phyloP scores from a whole-genome alignment of 1,140 invertebrate species.

The Maconellicoccus hirsutus region DNA sequence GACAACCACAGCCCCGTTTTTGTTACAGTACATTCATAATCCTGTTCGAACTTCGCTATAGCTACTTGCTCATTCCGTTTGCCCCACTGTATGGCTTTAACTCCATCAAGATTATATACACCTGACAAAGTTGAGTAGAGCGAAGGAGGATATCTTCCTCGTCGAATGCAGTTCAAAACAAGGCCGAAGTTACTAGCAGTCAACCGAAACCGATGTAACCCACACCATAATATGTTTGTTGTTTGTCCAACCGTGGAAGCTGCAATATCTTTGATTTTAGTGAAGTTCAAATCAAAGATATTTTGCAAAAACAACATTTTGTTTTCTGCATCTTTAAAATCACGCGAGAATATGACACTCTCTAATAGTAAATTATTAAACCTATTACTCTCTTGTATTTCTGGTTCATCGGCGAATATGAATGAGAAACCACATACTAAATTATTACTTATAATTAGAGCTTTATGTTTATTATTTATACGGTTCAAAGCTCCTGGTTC shows the following conservation, averaged over 20 bases:
- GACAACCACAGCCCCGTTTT: neutral
- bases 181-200: conserved; percentile 17
- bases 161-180: neutral
- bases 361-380: no score
- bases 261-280: neutral
- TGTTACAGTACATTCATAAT: neutral
- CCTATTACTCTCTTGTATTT: no score
- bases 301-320: no score
- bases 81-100: conserved; percentile 13
- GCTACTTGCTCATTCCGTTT: neutral
- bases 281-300: no score
- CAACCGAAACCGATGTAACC: neutral
- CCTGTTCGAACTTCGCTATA: neutral
- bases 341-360: no score
- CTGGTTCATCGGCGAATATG: no score
- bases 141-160: neutral
- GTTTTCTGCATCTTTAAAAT: no score
- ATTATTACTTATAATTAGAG: no score
- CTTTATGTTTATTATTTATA: no score
- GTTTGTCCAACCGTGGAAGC: neutral
- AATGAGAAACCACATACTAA: no score
- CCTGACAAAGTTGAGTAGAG: conserved; percentile 11
- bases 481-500: no score
- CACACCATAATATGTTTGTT: neutral
- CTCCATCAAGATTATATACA: conserved; percentile 14